phyloP scores from a whole-genome alignment of 2,888 invertebrate genomes.

The Cataglyphis rosenhaueri region DNA sequence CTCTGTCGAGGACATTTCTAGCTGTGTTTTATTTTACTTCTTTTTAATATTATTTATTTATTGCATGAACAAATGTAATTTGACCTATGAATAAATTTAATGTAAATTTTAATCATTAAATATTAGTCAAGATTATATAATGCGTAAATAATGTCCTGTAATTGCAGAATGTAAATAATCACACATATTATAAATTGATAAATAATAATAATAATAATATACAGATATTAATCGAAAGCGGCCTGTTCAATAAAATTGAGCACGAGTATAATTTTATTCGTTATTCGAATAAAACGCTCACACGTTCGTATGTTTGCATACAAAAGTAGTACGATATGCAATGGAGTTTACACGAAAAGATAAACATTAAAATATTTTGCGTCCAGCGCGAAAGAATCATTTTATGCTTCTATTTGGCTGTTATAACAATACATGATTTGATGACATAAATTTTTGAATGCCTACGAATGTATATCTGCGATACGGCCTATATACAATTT shows the following conservation, averaged over 20 bases:
- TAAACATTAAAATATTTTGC: slow-evolving; percentile 35
- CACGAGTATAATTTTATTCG: neutral
- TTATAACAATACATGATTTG: slow-evolving; percentile 6
- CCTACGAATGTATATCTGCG: neutral
- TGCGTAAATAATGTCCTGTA: slow-evolving; percentile 3
- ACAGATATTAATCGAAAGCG: slow-evolving; percentile 6
- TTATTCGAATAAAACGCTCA: slow-evolving; percentile 3
- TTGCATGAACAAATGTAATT: neutral
- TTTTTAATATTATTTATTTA: neutral
- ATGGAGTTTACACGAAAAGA: slow-evolving; percentile 20
- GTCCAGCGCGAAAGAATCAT: neutral
- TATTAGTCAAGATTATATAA: slow-evolving; percentile 24
- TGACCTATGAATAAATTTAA: slow-evolving; percentile 6
- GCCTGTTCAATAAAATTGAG: slow-evolving; percentile 22
- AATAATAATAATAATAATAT: slow-evolving; percentile 22
- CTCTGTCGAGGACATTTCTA: neutral
- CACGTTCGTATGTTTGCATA: neutral
- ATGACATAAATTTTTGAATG: slow-evolving; percentile 35
- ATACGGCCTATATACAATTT: slow-evolving; percentile 20
- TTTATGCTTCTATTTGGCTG: slow-evolving; percentile 13
- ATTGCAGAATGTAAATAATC: slow-evolving; percentile 23
- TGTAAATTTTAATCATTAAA: slow-evolving; percentile 18
- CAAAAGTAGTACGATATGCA: neutral
- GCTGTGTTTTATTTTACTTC: neutral
- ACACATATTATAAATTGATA: neutral